Evolutionary conservation across 2,113 vertebrate genomes (phyloP), one percentile per base, ranked within the genome.

Genomic region (Paralichthys olivaceus): DNA sequence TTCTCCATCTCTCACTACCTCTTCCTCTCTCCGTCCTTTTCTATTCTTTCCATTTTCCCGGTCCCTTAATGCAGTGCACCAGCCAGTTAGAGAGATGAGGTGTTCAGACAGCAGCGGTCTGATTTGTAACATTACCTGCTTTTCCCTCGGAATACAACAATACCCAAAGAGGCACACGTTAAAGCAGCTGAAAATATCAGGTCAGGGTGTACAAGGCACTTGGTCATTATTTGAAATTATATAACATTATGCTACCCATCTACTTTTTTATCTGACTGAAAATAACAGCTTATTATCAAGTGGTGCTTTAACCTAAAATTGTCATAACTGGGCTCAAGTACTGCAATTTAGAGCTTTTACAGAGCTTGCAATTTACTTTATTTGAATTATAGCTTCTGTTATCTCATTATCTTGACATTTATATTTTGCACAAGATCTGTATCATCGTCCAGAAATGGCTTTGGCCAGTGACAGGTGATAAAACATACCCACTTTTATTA

Each of bases 191-290:
- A 62, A 80, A 81, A 79, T 78, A 79, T 69, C 68, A 67, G 77
- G 71, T 76, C 65, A 58, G n/a, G 69, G 40, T 58, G 49, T 79
- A 43, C 62, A 53, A 66, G 26, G 57, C 59, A 67, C 29, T 15
- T 49, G 32, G 73, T 87, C 72, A 86, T 90, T 87, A 84, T 79
- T 84, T 84, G 37, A 88, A 87, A 90, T 88, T 77, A 69, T 65
- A 6, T 34, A 70, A 71, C 61, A 77, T 83, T 79, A 81, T 17
- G 25, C 29, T 55, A 34, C 64, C 57, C 69, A 70, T 66, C 56
- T 80, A 51, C 65, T 70, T 75, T n/a, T 82, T 86, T 60, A 75
- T 75, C 66, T 28, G 1, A 11, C 72, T 60, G 34, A 72, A 90
- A 79, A 78, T 75, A 68, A 69, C 40, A 61, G 47, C 69, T 62